Percentiles rank a stretch among this genome's conserved stretches.
Conservation (phyloP, 2,888 invertebrate genomes). For the Leistus spinibarbis region DNA sequence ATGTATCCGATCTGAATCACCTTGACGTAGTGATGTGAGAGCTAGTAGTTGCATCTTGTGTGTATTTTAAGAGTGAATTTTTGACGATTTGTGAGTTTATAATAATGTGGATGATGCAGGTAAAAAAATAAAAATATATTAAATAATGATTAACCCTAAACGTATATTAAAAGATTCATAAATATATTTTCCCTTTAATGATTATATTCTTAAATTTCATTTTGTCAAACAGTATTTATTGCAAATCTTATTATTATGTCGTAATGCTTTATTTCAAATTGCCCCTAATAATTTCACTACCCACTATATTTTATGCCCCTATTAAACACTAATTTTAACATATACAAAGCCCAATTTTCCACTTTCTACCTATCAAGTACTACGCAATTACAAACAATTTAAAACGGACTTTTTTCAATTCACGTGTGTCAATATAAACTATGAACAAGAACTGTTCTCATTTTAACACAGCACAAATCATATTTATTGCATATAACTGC, state of each 20-base stretch:
- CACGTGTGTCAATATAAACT: background rate
- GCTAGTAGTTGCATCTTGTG: conserved; percentile 18
- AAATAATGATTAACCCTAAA: no score
- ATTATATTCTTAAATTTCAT: no score
- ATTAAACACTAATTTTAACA: no score
- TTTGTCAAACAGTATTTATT: no score
- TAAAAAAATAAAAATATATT: no score
- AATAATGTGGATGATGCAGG: conserved; percentile 22
- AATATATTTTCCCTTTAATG: no score
- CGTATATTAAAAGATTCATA: no score
- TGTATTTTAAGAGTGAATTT: background rate
- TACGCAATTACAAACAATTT: background rate
- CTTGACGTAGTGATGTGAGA: conserved; percentile 35
- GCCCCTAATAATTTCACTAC: no score
- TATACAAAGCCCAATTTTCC: no score
- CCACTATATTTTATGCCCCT: no score
- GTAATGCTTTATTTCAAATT: no score
- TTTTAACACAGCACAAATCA: background rate
- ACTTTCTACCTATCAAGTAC: background rate
- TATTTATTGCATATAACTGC: background rate
- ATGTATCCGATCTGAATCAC: conserved; percentile 28
- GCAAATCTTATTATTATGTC: no score
- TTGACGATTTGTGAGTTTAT: conserved; percentile 7
- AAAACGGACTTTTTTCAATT: background rate
- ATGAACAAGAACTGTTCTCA: background rate